Percentiles rank a stretch among this genome's conserved stretches.
Evolutionary conservation across 2,113 vertebrate species (phyloP).

Genomic region (Oceanodroma tethys): DNA sequence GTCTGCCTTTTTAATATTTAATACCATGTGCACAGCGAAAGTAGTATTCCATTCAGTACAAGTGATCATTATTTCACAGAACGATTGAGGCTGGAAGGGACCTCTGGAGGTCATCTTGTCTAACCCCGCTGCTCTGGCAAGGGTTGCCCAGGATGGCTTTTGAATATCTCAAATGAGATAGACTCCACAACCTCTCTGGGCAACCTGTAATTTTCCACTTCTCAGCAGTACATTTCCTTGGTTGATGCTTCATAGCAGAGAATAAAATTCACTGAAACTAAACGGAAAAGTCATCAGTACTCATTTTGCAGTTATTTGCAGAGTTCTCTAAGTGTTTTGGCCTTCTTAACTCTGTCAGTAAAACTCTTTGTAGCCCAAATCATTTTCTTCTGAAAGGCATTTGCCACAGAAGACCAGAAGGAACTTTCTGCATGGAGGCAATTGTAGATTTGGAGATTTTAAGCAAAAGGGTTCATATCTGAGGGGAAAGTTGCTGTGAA

Average conservation of each 20-base stretch:
- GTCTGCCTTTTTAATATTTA: neutral
- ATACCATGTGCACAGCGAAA: neutral
- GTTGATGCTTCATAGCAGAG: fast-evolving
- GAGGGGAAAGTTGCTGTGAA: neutral
- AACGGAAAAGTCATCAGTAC: neutral
- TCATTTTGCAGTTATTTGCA: neutral
- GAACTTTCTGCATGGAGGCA: neutral
- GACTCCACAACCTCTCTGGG: neutral
- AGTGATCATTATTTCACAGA: neutral
- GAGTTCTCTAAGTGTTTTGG: neutral
- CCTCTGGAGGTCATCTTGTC: neutral
- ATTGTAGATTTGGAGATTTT: neutral
- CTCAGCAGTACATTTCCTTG: neutral
- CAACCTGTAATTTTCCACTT: neutral
- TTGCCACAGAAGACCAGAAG: neutral
- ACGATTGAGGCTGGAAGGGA: neutral
- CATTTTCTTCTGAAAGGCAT: neutral
- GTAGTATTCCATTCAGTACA: neutral
- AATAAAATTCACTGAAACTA: neutral
- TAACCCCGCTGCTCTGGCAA: neutral
- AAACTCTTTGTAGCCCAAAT: neutral
- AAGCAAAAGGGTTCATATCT: neutral
- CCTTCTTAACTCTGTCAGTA: neutral
- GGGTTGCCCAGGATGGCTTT: neutral
- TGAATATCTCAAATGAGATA: neutral